These are phyloP conservation scores for Heteromormyrus szaboi DNA, from an alignment of 2,797 vertebrate genomes.

Conservation along the genomic window DNA sequence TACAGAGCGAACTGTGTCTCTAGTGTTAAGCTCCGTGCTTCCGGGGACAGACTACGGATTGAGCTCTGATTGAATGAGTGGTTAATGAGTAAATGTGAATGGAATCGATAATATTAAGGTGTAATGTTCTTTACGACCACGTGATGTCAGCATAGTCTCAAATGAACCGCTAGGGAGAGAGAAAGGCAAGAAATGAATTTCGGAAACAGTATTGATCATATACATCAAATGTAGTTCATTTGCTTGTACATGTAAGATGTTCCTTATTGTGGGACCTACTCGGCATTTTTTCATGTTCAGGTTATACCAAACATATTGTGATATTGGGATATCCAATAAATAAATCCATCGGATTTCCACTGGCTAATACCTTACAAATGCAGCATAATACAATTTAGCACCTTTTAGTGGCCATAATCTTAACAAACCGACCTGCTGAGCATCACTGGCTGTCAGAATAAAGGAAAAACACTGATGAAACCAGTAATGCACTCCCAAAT, in stretches of 20 bases:
- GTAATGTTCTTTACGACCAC: background rate
- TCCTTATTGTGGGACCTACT: background rate
- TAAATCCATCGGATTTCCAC: background rate
- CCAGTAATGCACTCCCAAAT: background rate
- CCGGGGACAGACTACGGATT: background rate
- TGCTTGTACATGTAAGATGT: background rate
- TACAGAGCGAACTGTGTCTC: background rate
- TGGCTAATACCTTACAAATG: background rate
- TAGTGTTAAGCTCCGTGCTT: background rate
- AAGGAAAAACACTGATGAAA: background rate
- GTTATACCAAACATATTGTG: background rate
- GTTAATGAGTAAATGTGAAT: background rate
- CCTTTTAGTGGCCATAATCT: background rate
- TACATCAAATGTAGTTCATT: background rate
- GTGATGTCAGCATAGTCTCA: conserved; percentile 6
- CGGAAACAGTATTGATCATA: background rate
- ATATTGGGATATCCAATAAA: background rate
- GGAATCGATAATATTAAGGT: background rate
- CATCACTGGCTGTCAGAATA: background rate
- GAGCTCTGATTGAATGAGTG: background rate
- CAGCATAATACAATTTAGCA: background rate
- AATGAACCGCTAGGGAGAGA: background rate
- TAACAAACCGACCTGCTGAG: background rate
- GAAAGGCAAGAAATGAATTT: background rate
- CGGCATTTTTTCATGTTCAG: background rate